Base-by-base conservation (phyloP, 1,140 invertebrate species). In the Aphaenogaster ashmeadi region DNA sequence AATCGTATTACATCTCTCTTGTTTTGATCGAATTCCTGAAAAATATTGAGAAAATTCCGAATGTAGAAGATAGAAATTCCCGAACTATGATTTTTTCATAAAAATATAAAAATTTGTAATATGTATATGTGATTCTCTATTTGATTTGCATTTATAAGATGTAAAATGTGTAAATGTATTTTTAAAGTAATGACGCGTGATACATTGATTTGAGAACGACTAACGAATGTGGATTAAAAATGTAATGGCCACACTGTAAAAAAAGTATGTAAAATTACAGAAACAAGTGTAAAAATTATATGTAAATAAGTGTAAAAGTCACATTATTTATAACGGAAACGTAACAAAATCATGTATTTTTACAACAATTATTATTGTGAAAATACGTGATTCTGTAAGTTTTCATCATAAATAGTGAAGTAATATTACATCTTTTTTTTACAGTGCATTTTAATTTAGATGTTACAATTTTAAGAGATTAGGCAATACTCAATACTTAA, bases 1-100 rank as follows among this genome's bases (percentile, higher is more conserved):
- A 62, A 75, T 52, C 60, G 13, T 47, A 36, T 74, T 41, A 74
- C 9, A 72, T 74, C n/a, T 21, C 13, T 78, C 9, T 64, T 47
- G 27, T 41, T 36, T 38, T 38, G 36, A 6, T 13, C 18, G 7
- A 3, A 21, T 27, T 69, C 13, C 13, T 27, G 47, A 69, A 67
- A 21, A 67, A 66, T 50, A 80, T 80, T n/a, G 27, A 60, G 2
- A 58, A 21, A 77, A 21, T 38, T 58, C 13, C 3, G 36, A 58
- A 58, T 41, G 27, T 41, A 56, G 41, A 41, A 58, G 5, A 36
- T 36, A 38, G 21, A 54, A 21, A 11, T 74, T 74, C 3, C 15
- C n/a, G 8, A 66, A 38, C 15, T 18, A n/a, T 54, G 11, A 54
- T 21, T 75, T 38, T 15, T 7, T 56, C 2, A 74, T 54, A 56